Conservation (phyloP, 2,888 invertebrate species). For the Pachliopta kotzebuea region DNA sequence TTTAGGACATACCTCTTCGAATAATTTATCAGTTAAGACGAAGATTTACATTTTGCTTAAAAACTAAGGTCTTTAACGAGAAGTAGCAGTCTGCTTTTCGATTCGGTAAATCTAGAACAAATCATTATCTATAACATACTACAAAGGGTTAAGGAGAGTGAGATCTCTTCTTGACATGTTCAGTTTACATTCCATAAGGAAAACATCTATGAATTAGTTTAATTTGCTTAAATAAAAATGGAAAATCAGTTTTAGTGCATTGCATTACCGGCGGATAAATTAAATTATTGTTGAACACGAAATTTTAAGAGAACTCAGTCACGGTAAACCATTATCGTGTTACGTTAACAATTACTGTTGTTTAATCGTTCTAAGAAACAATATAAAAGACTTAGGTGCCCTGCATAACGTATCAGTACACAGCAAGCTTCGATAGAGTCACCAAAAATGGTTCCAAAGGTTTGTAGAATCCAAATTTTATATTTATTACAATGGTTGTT, state of each 20-base stretch:
- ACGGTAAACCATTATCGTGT: constrained; percentile 15
- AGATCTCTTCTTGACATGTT: no score
- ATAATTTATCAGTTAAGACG: no score
- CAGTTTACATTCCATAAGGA: no score
- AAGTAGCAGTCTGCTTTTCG: no score
- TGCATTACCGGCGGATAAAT: constrained; percentile 17
- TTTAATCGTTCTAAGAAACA: constrained; percentile 19
- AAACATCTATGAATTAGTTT: not conserved
- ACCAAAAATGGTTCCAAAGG: constrained; percentile 18
- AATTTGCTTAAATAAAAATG: not conserved
- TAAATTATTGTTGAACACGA: constrained; percentile 27
- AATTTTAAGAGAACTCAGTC: constrained; percentile 16
- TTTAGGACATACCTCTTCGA: no score
- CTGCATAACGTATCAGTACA: constrained; percentile 40
- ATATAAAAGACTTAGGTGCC: constrained; percentile 47
- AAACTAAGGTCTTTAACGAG: no score
- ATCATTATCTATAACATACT: no score
- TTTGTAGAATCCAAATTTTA: not conserved
- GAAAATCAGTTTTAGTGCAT: constrained; percentile 15
- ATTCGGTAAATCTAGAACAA: no score
- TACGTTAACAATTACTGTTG: constrained; percentile 16
- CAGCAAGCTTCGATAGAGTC: not conserved
- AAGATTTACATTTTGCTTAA: no score
- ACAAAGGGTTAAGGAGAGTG: no score
- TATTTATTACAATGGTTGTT: not conserved